Evolutionary conservation across 2,888 invertebrate species (phyloP).

Genomic region (Ichneumon xanthorius): DNA sequence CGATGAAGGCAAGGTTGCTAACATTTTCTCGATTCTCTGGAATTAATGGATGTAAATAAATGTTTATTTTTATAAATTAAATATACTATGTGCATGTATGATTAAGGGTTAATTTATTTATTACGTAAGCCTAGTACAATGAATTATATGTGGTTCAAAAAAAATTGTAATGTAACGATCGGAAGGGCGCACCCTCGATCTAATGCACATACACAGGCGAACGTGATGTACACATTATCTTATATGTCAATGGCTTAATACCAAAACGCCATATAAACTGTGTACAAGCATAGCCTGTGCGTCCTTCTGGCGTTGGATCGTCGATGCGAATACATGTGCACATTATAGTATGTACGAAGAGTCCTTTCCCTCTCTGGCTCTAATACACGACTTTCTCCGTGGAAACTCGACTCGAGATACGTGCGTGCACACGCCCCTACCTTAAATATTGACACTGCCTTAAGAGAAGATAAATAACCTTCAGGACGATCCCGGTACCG

Average conservation of each 20-base stretch:
- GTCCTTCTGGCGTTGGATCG: not conserved
- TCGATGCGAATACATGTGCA: not conserved
- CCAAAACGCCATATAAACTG: not conserved
- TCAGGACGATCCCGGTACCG: constrained; percentile 54
- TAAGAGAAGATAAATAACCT: constrained; percentile 70
- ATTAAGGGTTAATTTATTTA: not conserved
- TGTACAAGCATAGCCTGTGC: not conserved
- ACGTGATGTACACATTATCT: not conserved
- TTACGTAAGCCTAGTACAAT: not conserved
- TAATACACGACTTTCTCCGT: constrained; percentile 59
- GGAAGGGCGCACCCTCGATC: constrained; percentile 35
- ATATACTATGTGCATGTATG: not conserved
- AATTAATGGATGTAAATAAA: not conserved
- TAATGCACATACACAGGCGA: constrained; percentile 7
- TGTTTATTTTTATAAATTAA: not conserved
- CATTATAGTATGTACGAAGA: constrained; percentile 47
- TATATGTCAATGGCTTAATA: not conserved
- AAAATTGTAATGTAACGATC: constrained; percentile 33
- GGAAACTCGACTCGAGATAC: constrained; percentile 59
- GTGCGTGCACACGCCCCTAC: constrained; percentile 66
- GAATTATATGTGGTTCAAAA: not conserved
- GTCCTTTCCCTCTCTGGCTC: constrained; percentile 17
- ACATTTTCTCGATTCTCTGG: not conserved
- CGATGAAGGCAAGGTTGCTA: not conserved
- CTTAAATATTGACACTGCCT: constrained; percentile 70